Percentiles rank a stretch among this genome's conserved stretches.
Evolutionary conservation across 2,888 invertebrate genomes (phyloP).

Genomic region (Euzophera pinguis): DNA sequence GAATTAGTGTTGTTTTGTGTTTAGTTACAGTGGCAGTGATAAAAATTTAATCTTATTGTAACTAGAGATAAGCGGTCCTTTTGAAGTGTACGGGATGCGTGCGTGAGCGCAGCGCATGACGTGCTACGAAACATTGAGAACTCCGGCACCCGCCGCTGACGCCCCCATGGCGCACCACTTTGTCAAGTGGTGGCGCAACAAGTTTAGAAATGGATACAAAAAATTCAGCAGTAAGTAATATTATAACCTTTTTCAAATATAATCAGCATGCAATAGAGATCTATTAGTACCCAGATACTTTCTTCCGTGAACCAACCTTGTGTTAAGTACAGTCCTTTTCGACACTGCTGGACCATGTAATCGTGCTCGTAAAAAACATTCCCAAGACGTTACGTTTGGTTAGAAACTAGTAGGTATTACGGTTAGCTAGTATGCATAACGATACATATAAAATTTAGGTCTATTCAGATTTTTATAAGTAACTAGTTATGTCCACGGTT

Average conservation of each 20-base stretch:
- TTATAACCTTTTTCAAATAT: background rate
- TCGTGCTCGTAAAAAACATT: no score
- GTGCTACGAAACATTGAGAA: slow-evolving; percentile 80
- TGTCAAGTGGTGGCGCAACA: slow-evolving; percentile 88
- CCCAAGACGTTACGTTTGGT: no score
- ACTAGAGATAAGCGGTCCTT: slow-evolving; percentile 62
- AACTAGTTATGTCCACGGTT: no score
- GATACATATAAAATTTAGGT: no score
- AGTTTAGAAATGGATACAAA: slow-evolving; percentile 87
- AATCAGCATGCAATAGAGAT: background rate
- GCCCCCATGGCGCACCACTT: slow-evolving; percentile 87
- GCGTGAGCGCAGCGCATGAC: slow-evolving; percentile 81
- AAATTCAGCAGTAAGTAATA: slow-evolving; percentile 83
- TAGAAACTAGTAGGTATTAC: no score
- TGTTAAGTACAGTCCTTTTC: no score
- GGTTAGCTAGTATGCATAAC: no score
- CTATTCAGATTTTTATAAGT: no score
- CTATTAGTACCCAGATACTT: background rate
- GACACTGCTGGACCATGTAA: no score
- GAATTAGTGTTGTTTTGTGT: slow-evolving; percentile 55
- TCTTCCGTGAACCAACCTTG: no score
- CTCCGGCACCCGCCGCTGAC: slow-evolving; percentile 77
- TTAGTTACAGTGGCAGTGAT: slow-evolving; percentile 57
- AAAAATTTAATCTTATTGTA: slow-evolving; percentile 45
- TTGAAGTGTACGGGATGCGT: slow-evolving; percentile 77